Evolutionary conservation across 1,140 invertebrate species (phyloP), one percentile per base, ranked within the genome.

Genomic region (Pseudachorutes palmiensis): DNA sequence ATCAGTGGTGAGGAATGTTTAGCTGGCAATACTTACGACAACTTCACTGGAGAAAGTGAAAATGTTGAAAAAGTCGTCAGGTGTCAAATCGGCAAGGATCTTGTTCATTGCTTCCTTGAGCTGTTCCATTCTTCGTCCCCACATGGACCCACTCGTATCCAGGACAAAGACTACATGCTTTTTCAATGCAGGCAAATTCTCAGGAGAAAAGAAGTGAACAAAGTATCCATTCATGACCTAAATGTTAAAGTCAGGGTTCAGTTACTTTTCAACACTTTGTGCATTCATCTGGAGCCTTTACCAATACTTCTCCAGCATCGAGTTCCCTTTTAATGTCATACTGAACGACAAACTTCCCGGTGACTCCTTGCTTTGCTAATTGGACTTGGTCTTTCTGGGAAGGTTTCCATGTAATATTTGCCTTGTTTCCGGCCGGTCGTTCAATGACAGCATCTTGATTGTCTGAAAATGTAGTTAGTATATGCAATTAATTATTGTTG

Each of bases 141-240:
- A 76, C 87, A 89, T 89, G 41, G 86, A 88, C 19, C 84, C 84
- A 45, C 85, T 87, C 0, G 83, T 82, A 75, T 89, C 88, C 64
- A 89, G 78, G 1, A 88, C 83, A 74, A 89, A 89, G 2, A 88
- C 80, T 0, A 87, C 85, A 71, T 88, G 84, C 75, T 88, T 88
- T 26, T 80, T 81, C 51, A 88, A 76, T 1, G 85, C 80, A 32
- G 81, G 78, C 60, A 87, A 76, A 33, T 77, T 77, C n/a, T 75
- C 69, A 1, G 87, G 87, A 1, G 86, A 82, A 73, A 88, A 87
- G 79, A 87, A 89, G 73, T 89, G 87, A 1, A 89, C 86, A 77
- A 89, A 90, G 76, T 89, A 88, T 0, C 87, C 88, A 71, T 88
- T 84, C 68, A 86, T 84, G 2, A 88, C 80, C 84, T 87, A 76